Conservation (phyloP, 2,888 invertebrate genomes). For the Byasa hedistus region DNA sequence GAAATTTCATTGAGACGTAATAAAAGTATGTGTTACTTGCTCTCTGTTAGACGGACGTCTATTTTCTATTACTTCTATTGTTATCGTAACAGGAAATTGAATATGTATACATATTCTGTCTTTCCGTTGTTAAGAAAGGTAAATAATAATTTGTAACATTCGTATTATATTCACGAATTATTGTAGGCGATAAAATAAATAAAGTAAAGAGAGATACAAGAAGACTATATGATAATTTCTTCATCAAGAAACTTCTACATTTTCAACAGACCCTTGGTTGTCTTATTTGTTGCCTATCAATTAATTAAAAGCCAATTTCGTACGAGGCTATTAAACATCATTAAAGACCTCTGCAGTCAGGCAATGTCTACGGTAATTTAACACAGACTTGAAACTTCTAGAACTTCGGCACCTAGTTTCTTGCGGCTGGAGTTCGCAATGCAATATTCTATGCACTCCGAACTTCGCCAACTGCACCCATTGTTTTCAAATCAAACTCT, state of each 20-base stretch:
- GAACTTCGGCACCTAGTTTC: not conserved
- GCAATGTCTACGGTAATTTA: constrained; percentile 10
- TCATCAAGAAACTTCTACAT: no score
- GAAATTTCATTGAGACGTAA: not conserved
- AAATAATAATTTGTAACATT: not conserved
- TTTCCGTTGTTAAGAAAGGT: not conserved
- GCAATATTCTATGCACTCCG: constrained; percentile 14
- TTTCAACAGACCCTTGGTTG: no score
- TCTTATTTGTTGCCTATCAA: no score
- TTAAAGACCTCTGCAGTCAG: not conserved
- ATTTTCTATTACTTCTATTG: not conserved
- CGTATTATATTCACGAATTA: not conserved
- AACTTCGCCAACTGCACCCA: constrained; percentile 13
- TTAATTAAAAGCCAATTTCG: not conserved
- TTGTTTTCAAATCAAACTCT: constrained; percentile 23
- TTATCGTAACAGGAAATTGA: not conserved
- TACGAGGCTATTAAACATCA: not conserved
- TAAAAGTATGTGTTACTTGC: not conserved
- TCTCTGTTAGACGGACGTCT: not conserved
- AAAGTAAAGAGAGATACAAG: no score
- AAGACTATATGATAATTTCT: no score
- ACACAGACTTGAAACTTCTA: constrained; percentile 6
- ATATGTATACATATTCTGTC: not conserved
- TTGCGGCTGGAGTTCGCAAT: constrained; percentile 6
- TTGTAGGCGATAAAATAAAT: no score